These are phyloP conservation scores for Atopsyche davidsoni DNA, from an alignment of 1,140 invertebrate species.

Conservation along the genomic window DNA sequence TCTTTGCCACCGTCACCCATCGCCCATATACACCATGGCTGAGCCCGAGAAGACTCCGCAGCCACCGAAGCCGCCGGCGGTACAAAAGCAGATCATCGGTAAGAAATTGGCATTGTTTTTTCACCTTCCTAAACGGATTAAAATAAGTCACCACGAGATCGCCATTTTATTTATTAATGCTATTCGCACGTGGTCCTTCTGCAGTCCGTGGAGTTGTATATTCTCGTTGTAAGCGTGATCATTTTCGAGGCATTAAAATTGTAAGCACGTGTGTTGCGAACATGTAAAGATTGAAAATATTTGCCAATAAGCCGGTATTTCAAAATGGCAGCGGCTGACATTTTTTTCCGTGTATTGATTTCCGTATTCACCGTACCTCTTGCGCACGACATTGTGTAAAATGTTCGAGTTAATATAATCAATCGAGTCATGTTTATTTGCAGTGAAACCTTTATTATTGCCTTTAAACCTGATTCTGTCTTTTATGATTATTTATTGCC, in stretches of 20 bases:
- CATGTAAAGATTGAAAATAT: no score
- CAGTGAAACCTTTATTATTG: no score
- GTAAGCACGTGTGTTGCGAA: no score
- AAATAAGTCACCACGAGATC: not conserved
- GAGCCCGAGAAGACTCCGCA: slow-evolving; percentile 49
- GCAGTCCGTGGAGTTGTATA: not conserved
- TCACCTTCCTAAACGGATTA: not conserved
- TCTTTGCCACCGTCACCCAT: slow-evolving; percentile 48
- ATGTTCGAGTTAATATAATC: no score
- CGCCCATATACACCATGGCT: slow-evolving; percentile 52
- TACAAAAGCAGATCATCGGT: slow-evolving; percentile 50
- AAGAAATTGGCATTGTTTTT: slow-evolving; percentile 29
- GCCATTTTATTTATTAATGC: slow-evolving; percentile 14
- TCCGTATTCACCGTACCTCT: not conserved
- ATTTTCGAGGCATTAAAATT: not conserved
- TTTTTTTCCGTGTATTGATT: slow-evolving; percentile 1
- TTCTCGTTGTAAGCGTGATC: not conserved
- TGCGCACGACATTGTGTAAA: not conserved
- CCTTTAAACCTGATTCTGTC: no score
- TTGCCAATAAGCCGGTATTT: no score
- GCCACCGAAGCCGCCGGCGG: slow-evolving; percentile 40
- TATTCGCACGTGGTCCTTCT: slow-evolving; percentile 15
- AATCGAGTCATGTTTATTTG: no score
- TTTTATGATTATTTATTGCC: no score
- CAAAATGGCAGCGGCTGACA: slow-evolving; percentile 3